A percentile compares a stretch with the other conserved stretches of the same genome.
Conservation (phyloP, 2,797 vertebrate species). For the Gallinago stenura region DNA sequence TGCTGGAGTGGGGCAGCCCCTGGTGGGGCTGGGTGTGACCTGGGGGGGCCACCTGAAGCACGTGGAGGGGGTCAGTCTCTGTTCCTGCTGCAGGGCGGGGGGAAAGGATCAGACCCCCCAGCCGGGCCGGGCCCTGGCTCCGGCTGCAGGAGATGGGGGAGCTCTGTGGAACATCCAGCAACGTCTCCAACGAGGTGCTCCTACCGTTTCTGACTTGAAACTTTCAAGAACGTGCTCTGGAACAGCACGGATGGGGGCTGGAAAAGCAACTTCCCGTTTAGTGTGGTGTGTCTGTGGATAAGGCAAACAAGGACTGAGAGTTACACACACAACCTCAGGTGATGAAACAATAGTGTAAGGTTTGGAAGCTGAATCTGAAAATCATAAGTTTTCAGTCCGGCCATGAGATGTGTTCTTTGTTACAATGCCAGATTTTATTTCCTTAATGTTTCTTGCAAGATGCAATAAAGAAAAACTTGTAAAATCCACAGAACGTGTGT, state of each 20-base stretch:
- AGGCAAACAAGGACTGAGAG: background rate
- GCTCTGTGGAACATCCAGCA: too few species aligned
- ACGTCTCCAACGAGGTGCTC: too few species aligned
- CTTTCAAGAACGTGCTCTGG: fast-evolving
- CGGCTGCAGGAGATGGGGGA: background rate
- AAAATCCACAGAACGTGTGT: background rate
- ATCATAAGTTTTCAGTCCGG: fast-evolving
- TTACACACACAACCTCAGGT: fast-evolving
- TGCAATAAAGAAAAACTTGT: background rate
- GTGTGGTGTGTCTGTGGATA: fast-evolving
- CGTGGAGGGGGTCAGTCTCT: background rate
- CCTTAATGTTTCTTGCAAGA: background rate
- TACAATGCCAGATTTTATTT: background rate
- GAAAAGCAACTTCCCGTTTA: fast-evolving
- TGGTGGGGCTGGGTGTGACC: background rate
- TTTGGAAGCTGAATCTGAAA: background rate
- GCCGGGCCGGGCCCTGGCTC: background rate
- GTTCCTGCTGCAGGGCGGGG: too few species aligned
- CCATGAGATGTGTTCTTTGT: too few species aligned
- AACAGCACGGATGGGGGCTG: background rate
- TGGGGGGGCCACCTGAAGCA: too few species aligned
- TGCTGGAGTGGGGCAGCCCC: too few species aligned
- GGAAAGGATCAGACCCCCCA: background rate
- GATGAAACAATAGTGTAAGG: background rate
- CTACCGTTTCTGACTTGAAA: fast-evolving